Evolutionary conservation across 2,113 vertebrate genomes (phyloP).

Genomic region (Solenodon paradoxus): DNA sequence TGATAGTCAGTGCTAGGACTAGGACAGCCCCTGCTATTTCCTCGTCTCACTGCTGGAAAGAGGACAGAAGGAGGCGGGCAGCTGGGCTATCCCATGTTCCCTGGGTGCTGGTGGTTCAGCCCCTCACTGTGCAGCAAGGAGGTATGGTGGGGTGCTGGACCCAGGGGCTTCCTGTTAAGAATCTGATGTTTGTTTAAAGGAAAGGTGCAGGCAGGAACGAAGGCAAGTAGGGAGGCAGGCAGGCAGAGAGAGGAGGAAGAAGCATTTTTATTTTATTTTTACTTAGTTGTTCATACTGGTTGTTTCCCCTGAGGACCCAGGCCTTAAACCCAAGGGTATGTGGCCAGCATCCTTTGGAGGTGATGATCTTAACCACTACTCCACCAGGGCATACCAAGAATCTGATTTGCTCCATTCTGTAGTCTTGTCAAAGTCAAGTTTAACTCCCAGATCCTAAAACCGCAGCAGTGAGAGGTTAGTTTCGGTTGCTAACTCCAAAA

Average conservation of each 20-base stretch:
- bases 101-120: background rate
- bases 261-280: too few species aligned
- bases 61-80: background rate
- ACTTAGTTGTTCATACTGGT: too few species aligned
- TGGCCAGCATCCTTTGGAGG: too few species aligned
- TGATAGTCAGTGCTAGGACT: rapidly evolving
- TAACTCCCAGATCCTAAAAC: background rate
- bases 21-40: background rate
- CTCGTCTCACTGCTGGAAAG: background rate
- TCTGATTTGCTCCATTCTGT: background rate
- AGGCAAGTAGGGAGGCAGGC: too few species aligned
- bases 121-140: background rate
- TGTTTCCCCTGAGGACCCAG: too few species aligned
- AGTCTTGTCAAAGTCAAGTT: background rate
- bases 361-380: too few species aligned
- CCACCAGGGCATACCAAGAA: too few species aligned
- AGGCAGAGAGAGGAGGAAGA: too few species aligned
- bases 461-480: background rate
- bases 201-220: too few species aligned
- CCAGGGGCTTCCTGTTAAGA: background rate
- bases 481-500: background rate
- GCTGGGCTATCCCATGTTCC: background rate
- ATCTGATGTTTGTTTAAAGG: too few species aligned
- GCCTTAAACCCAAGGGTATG: too few species aligned
- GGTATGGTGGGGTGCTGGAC: background rate